These are phyloP conservation scores for Monodelphis domestica DNA, from an alignment of 2,797 vertebrate genomes.

Conservation along the genomic window DNA sequence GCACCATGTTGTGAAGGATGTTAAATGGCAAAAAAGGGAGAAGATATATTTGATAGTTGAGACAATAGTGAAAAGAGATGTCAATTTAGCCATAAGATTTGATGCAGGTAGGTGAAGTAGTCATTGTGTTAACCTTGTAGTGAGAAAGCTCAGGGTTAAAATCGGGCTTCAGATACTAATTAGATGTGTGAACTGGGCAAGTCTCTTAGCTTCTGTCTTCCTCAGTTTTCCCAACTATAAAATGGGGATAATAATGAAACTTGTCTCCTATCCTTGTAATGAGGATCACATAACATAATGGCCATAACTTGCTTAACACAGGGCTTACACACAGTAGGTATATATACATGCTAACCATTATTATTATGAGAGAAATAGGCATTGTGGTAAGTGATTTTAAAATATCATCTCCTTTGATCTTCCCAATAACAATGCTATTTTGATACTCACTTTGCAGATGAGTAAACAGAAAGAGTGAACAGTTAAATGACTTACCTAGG, in stretches of 20 bases:
- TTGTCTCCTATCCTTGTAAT: too few relatives aligned
- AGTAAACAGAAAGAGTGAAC: too few relatives aligned
- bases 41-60: background rate
- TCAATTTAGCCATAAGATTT: background rate
- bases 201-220: background rate
- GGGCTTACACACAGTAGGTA: too few relatives aligned
- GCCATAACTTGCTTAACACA: too few relatives aligned
- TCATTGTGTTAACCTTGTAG: background rate
- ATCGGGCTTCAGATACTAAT: background rate
- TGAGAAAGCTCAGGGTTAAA: background rate
- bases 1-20: background rate
- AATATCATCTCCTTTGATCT: too few relatives aligned
- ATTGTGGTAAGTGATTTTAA: too few relatives aligned
- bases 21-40: background rate
- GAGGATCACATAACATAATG: too few relatives aligned
- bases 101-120: background rate
- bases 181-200: background rate
- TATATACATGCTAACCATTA: too few relatives aligned
- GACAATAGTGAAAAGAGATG: background rate
- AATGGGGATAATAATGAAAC: background rate
- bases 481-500: too few relatives aligned
- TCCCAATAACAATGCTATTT: too few relatives aligned
- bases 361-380: too few relatives aligned
- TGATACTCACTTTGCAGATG: too few relatives aligned
- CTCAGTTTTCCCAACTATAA: background rate